These are phyloP conservation scores for Stichodactyla helianthus DNA, from an alignment of 64 coral and sea anemone species.

Conservation along the genomic window DNA sequence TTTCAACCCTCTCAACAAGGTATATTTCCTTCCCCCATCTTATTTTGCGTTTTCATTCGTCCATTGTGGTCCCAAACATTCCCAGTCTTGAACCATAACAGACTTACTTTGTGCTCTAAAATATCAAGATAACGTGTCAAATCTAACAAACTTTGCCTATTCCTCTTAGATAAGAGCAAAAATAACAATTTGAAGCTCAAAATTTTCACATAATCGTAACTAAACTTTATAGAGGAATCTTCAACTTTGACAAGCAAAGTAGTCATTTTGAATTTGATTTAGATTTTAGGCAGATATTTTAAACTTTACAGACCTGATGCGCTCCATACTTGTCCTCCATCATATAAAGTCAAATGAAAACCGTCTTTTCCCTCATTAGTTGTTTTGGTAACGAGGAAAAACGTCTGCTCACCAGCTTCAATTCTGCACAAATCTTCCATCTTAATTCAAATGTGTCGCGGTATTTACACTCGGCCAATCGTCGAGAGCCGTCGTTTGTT, in stretches of 20 bases:
- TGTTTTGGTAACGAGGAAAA: conserved; percentile 44
- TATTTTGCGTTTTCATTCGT: too few relatives aligned
- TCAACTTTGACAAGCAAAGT: too few relatives aligned
- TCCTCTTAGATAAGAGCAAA: too few relatives aligned
- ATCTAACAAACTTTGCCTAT: too few relatives aligned
- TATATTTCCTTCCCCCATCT: too few relatives aligned
- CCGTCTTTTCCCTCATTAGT: conserved; percentile 37
- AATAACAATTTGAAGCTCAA: too few relatives aligned
- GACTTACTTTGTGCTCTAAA: too few relatives aligned
- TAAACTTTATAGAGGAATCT: background rate
- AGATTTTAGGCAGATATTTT: background rate
- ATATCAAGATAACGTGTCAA: too few relatives aligned
- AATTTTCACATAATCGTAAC: background rate
- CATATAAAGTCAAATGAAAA: conserved; percentile 53
- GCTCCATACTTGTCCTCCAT: conserved; percentile 61
- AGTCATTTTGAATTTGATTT: background rate
- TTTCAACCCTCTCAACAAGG: too few relatives aligned
- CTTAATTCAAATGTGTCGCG: background rate
- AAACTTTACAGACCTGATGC: conserved; percentile 29
- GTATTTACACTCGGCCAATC: background rate
- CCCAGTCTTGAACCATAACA: too few relatives aligned
- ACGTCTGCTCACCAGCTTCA: conserved; percentile 19
- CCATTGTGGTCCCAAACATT: too few relatives aligned
- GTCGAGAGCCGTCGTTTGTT: background rate
- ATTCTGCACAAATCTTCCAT: conserved; percentile 38